These are phyloP conservation scores for Choloepus didactylus DNA, from an alignment of 2,797 vertebrate species.

Conservation along the genomic window DNA sequence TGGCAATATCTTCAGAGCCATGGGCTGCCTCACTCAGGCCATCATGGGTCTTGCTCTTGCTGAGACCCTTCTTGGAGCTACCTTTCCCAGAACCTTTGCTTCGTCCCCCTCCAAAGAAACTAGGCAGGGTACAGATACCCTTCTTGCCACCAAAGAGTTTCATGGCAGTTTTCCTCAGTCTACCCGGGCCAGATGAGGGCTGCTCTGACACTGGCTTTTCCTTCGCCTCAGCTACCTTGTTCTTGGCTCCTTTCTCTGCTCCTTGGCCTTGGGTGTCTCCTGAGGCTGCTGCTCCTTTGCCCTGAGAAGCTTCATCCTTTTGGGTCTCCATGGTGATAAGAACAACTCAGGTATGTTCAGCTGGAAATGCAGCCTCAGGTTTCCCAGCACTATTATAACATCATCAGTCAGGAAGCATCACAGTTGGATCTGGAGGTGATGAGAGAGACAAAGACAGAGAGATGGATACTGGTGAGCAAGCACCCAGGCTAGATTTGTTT, in stretches of 20 bases:
- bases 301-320: constrained; percentile 74
- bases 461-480: constrained; percentile 71
- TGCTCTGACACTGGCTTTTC: constrained; percentile 70
- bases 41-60: constrained; percentile 96
- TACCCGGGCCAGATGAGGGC: constrained; percentile 89
- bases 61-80: constrained; percentile 92
- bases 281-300: constrained; percentile 56
- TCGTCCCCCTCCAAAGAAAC: constrained; percentile 93
- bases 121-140: constrained; percentile 96
- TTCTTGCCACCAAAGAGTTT: constrained; percentile 96
- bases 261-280: constrained; percentile 72
- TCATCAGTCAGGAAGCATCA: constrained; percentile 77
- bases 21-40: constrained; percentile 90
- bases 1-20: constrained; percentile 63
- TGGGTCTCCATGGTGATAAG: constrained; percentile 90
- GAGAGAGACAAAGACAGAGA: constrained; percentile 69
- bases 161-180: constrained; percentile 94
- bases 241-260: constrained; percentile 72
- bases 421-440: constrained; percentile 75
- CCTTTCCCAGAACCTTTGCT: constrained; percentile 92
- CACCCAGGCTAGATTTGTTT: background rate
- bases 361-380: constrained; percentile 4
- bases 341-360: constrained; percentile 65
- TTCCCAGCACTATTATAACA: constrained; percentile 57
- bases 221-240: constrained; percentile 59